Evolutionary conservation across 2,888 invertebrate species (phyloP).

Genomic region (Lithophane leautieri): DNA sequence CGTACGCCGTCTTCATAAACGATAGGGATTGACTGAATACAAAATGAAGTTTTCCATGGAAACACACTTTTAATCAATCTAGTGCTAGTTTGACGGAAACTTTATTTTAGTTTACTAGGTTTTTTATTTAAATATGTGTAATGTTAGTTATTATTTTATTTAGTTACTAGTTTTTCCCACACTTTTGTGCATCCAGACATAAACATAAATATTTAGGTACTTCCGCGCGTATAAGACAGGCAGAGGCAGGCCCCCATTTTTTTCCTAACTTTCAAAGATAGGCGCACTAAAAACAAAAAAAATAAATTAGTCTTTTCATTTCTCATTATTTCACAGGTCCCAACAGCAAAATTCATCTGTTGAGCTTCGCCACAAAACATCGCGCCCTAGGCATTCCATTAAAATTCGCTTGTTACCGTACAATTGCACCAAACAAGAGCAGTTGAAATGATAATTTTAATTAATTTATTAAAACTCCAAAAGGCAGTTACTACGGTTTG

Average conservation of each 20-base stretch:
- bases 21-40: constrained; percentile 43
- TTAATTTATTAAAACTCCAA: constrained; percentile 32
- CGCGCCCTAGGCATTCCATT: constrained; percentile 52
- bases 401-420: constrained; percentile 45
- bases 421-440: constrained; percentile 47
- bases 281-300: constrained; percentile 5
- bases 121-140: neutral
- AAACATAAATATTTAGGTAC: neutral
- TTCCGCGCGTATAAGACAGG: neutral
- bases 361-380: constrained; percentile 32
- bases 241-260: neutral
- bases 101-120: neutral
- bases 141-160: neutral
- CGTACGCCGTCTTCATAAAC: constrained; percentile 54
- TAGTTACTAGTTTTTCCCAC: neutral
- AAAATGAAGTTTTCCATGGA: constrained; percentile 38
- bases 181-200: no score
- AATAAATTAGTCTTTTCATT: constrained; percentile 8
- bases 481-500: constrained; percentile 29
- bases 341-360: constrained; percentile 30
- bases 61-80: constrained; percentile 24
- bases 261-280: neutral
- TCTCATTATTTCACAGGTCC: constrained; percentile 38
- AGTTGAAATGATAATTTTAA: constrained; percentile 52
- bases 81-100: neutral